Evolutionary conservation across 2,113 vertebrate species (phyloP).

Genomic region (Oncorhynchus mykiss): DNA sequence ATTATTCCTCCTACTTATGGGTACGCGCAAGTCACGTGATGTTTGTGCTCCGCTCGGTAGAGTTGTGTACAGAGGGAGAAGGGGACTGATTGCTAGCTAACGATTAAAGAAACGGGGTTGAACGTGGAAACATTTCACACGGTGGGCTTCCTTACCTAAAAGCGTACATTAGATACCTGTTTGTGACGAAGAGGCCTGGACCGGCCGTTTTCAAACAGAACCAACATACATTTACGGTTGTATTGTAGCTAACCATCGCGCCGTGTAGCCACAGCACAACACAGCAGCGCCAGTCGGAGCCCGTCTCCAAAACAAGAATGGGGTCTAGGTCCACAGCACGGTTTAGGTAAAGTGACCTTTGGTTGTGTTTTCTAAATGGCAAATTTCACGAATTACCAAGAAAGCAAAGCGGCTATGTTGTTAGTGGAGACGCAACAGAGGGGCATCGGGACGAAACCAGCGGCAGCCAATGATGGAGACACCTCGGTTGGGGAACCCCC

Average conservation of each 20-base stretch:
- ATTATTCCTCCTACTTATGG: constrained; percentile 43
- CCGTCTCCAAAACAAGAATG: constrained; percentile 71
- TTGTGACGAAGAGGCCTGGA: constrained; percentile 31
- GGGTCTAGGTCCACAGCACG: constrained; percentile 65
- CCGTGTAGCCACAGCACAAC: constrained; percentile 30
- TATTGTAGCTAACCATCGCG: constrained; percentile 17
- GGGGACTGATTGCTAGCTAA: constrained; percentile 62
- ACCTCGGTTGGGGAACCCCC: constrained; percentile 70
- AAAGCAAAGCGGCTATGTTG: constrained; percentile 72
- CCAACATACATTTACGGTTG: too few relatives aligned
- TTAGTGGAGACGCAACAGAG: constrained; percentile 73
- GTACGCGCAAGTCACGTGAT: constrained; percentile 82
- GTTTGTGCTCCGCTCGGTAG: constrained; percentile 82
- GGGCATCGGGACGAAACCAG: constrained; percentile 62
- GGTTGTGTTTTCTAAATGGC: constrained; percentile 71
- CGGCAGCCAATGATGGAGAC: constrained; percentile 62
- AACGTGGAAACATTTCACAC: constrained; percentile 68
- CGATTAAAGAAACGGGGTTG: constrained; percentile 55
- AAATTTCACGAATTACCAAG: constrained; percentile 76
- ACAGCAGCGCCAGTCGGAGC: constrained; percentile 49
- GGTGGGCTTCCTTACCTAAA: constrained; percentile 52
- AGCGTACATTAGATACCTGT: constrained; percentile 34
- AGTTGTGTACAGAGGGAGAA: constrained; percentile 71
- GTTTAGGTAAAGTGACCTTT: constrained; percentile 74
- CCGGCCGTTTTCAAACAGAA: too few relatives aligned